These are phyloP conservation scores for Eulemur rufifrons DNA, from an alignment of 2,113 vertebrate species.

Conservation along the genomic window DNA sequence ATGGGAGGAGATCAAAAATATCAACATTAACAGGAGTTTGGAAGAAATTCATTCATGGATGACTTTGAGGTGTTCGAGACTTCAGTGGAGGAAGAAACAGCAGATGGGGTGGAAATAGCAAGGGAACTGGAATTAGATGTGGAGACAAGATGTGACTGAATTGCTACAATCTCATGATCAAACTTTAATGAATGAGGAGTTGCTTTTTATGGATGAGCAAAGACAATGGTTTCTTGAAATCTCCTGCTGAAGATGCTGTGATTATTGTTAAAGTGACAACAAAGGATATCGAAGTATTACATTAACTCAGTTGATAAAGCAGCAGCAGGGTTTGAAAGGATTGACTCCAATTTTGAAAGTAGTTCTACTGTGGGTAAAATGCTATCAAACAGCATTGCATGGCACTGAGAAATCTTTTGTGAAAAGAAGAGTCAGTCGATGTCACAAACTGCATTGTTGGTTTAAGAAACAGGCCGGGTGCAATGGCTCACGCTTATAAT, in stretches of 20 bases:
- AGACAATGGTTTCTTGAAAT: not conserved
- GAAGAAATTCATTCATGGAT: not conserved
- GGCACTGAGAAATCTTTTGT: not conserved
- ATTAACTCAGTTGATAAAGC: not conserved
- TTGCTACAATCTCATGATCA: not conserved
- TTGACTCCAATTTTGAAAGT: not conserved
- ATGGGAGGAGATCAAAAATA: not conserved
- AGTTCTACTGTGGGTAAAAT: not conserved
- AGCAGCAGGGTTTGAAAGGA: not conserved
- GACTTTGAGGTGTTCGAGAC: not conserved
- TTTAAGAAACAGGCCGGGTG: not conserved
- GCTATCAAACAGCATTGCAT: not conserved
- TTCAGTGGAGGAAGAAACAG: not conserved
- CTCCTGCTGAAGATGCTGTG: not conserved
- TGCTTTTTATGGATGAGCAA: not conserved
- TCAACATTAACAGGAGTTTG: not conserved
- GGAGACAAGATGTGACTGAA: not conserved
- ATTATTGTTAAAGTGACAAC: not conserved
- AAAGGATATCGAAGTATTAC: not conserved
- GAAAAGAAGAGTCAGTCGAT: not conserved
- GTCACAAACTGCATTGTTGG: not conserved
- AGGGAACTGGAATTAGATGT: not conserved
- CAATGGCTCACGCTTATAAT: too few relatives aligned
- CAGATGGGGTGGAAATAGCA: not conserved
- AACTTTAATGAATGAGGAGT: not conserved